phyloP scores from a whole-genome alignment of 2,888 invertebrate species.

The Drosophila basisetae region DNA sequence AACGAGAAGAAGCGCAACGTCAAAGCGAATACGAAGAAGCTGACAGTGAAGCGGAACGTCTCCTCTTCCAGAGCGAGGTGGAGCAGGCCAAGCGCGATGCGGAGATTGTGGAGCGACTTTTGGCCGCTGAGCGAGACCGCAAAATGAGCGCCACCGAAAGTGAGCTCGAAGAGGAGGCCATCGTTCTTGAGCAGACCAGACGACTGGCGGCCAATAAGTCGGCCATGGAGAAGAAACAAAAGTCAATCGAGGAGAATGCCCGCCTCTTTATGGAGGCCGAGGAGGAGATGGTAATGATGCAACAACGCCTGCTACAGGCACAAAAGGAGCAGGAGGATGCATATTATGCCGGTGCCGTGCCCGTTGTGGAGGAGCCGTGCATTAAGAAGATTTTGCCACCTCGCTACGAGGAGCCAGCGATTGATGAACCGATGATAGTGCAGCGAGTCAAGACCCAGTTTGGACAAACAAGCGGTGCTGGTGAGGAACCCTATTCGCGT shows the following conservation, averaged over 20 bases:
- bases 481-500: constrained; percentile 67
- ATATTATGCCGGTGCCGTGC: constrained; percentile 68
- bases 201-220: constrained; percentile 55
- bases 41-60: constrained; percentile 55
- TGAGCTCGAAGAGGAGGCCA: constrained; percentile 68
- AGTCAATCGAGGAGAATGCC: constrained; percentile 81
- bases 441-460: constrained; percentile 83
- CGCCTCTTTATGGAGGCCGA: constrained; percentile 82
- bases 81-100: constrained; percentile 62
- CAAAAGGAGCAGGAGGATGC: constrained; percentile 51
- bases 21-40: constrained; percentile 43
- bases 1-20: constrained; percentile 45
- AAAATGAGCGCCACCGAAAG: constrained; percentile 70
- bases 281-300: constrained; percentile 82
- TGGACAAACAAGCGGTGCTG: constrained; percentile 73
- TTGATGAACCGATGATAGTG: constrained; percentile 55
- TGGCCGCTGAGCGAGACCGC: constrained; percentile 67
- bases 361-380: constrained; percentile 73
- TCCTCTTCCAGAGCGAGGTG: constrained; percentile 53
- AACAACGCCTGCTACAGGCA: constrained; percentile 69
- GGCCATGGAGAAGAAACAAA: constrained; percentile 70
- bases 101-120: constrained; percentile 63
- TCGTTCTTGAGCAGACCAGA: constrained; percentile 43
- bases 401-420: constrained; percentile 43
- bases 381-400: constrained; percentile 67